Base-by-base conservation (phyloP, 2,113 vertebrate species). In the Deroptyus accipitrinus region DNA sequence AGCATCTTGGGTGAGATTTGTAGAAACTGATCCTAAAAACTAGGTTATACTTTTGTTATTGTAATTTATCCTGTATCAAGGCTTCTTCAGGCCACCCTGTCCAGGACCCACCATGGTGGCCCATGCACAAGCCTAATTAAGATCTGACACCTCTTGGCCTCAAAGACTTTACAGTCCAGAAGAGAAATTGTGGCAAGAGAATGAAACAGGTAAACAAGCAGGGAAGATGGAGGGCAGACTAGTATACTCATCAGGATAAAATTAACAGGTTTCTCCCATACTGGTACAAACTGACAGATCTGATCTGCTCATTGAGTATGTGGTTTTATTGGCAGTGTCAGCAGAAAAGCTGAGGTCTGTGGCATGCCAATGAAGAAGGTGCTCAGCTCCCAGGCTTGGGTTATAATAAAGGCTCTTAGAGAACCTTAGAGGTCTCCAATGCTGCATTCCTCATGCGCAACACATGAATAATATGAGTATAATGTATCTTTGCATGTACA, bases 401-500 rank as follows among this genome's bases (percentile, higher is more conserved):
- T 64, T 31, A 12, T n/a, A 84, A 83, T 6, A 55, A 44, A 64
- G 22, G 30, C 39, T 94, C 31, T 52, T 31, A n/a, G 42, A 55
- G 63, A 92, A 24, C 2, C 8, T 24, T 48, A 59, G 35, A 51
- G 6, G 15, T 5, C 5, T 37, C 14, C 42, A 75, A 0, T 18
- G 10, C 17, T 28, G 5, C 52, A 19, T 83, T 72, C 68, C 52
- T 96, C 41, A 37, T 11, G 13, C 28, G 10, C 14, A 90, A 24
- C 39, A 86, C 24, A 41, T 0, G 3, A 63, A 52, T 16, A 68
- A 70, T 4, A 46, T 6, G 67, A 75, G 19, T 22, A n/a, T 27
- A 18, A 5, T 0, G 0, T 28, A 41, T 8, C 37, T 83, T 66
- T 39, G 49, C 4, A 2, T 24, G 48, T 39, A 57, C 14, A 17